Percentiles rank a stretch among this genome's conserved stretches.
Evolutionary conservation across 2,888 invertebrate species (phyloP).

Genomic region (Stenodema calcarata): DNA sequence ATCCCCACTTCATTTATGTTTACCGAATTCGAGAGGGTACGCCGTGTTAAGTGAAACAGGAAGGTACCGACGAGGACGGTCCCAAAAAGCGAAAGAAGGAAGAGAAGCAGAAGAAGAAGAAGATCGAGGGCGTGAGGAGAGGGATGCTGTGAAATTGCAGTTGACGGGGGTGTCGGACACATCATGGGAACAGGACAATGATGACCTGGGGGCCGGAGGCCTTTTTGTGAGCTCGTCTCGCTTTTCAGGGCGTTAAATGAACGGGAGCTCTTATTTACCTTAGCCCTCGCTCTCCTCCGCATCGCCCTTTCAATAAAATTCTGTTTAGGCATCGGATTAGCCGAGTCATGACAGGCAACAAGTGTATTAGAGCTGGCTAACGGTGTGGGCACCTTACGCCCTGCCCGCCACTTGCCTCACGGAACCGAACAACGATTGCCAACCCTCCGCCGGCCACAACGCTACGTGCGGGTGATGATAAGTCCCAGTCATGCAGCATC

Average conservation of each 20-base stretch:
- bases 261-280: slow-evolving; percentile 32
- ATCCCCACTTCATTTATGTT: too few species aligned
- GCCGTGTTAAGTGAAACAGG: background rate
- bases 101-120: background rate
- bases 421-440: background rate
- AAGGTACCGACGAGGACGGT: background rate
- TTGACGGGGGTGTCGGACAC: slow-evolving; percentile 38
- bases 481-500: too few species aligned
- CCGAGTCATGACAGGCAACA: slow-evolving; percentile 53
- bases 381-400: background rate
- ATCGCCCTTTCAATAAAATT: slow-evolving; percentile 52
- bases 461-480: too few species aligned
- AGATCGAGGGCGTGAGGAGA: background rate
- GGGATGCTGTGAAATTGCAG: slow-evolving; percentile 34
- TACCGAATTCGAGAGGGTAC: too few species aligned
- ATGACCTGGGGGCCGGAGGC: background rate
- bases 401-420: background rate
- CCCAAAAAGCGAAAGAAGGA: background rate
- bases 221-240: slow-evolving; percentile 33
- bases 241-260: slow-evolving; percentile 45
- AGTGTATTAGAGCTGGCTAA: slow-evolving; percentile 46
- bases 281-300: slow-evolving; percentile 8
- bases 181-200: slow-evolving; percentile 42
- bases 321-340: slow-evolving; percentile 45
- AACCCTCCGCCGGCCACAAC: too few species aligned